These are phyloP conservation scores for Hydra vulgaris DNA, from an alignment of 30 jellyfish, hydroid and myxozoan genomes.

Conservation along the genomic window DNA sequence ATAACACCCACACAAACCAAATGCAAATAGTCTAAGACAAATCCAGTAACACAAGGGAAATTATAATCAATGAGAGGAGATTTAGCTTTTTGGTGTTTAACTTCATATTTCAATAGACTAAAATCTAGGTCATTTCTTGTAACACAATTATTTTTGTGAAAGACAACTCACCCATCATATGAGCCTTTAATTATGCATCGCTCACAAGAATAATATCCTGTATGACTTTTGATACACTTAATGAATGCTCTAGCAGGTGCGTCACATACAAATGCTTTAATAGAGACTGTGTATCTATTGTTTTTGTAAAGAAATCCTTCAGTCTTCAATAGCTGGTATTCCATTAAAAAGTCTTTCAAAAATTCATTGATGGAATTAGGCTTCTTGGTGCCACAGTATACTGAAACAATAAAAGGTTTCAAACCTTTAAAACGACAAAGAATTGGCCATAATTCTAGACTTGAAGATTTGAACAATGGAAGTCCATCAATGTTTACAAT, in stretches of 20 bases:
- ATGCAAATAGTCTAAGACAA: background rate
- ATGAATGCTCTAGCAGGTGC: conserved; percentile 42
- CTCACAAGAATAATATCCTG: conserved; percentile 32
- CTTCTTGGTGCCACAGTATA: conserved; percentile 30
- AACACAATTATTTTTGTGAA: background rate
- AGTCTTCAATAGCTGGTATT: background rate
- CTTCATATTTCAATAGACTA: conserved; percentile 11
- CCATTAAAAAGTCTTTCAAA: conserved; percentile 19
- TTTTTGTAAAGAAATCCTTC: conserved; percentile 18
- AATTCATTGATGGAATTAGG: conserved; percentile 21
- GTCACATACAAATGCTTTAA: conserved; percentile 22
- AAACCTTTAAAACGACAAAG: conserved; percentile 8
- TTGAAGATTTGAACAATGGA: conserved; percentile 26
- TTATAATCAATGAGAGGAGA: conserved; percentile 2
- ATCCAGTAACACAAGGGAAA: conserved; percentile 3
- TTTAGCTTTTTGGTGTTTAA: conserved; percentile 7
- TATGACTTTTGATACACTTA: conserved; percentile 20
- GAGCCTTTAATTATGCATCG: conserved; percentile 24
- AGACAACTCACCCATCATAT: conserved; percentile 15
- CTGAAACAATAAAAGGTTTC: conserved; percentile 24
- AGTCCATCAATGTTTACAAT: conserved; percentile 25
- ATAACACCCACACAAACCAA: background rate
- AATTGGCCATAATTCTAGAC: conserved; percentile 25
- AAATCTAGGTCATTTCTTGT: conserved; percentile 7
- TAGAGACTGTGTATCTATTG: background rate